Base-by-base conservation (phyloP, 1,140 invertebrate genomes). In the Coenobita brevimanus region DNA sequence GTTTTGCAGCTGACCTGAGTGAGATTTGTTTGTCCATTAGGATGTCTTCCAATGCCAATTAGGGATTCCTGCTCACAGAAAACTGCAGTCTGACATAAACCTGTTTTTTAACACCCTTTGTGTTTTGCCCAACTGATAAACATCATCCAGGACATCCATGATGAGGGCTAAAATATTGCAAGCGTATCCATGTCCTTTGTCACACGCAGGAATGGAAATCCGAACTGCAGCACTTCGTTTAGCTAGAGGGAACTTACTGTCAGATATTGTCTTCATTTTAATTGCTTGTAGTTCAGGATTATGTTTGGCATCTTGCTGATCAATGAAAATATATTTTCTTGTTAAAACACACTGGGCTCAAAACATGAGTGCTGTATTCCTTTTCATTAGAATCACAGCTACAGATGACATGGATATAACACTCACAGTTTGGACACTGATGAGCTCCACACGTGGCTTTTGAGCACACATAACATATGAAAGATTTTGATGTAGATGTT, bases 21-120 rank as follows among this genome's bases (percentile, higher is more conserved):
- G 54, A 57, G 13, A 57, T 57, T 57, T 57, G 54, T 57, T 57
- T 57, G n/a, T 57, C n/a, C 13, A 57, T 10, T 57, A n/a, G 54
- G 54, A 10, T 57, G n/a, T 57, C 54, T 57, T 57, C 54, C 54
- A 57, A 57, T 57, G 54, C 54, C 54, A 57, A n/a, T 57, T 13
- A 57, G n/a, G 54, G 54, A 10, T 57, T 57, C 54, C n/a, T 57
- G 54, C 54, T 13, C 54, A 57, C 54, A 57, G 54, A 57, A n/a
- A 57, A 57, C 54, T 57, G 54, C 54, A 13, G n/a, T 57, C n/a
- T 13, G n/a, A 57, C n/a, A 57, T 57, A 57, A 10, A 57, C 10
- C n/a, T 57, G 54, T 64, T 64, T 57, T 57, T 57, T 57, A 57
- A 57, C 54, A 57, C 54, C n/a, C 54, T n/a, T 57, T 57, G 54